Conservation (phyloP, 2,888 invertebrate genomes). For the Cremastobaeus sp. region DNA sequence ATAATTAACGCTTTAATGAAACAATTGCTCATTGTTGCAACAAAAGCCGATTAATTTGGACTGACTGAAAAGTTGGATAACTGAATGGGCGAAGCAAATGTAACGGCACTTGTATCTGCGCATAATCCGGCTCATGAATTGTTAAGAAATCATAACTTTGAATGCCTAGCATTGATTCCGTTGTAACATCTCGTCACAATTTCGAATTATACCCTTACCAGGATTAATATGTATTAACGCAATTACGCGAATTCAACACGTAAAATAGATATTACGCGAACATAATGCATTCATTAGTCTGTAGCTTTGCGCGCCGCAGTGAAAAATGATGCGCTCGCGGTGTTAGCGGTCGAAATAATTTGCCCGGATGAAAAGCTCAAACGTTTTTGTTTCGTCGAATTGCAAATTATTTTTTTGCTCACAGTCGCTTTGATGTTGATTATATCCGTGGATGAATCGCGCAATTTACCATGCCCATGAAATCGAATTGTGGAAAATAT, state of each 20-base stretch:
- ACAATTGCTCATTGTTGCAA: slow-evolving; percentile 49
- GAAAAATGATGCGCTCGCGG: slow-evolving; percentile 12
- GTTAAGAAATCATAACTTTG: slow-evolving; percentile 54
- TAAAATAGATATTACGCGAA: slow-evolving; percentile 32
- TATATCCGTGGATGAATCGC: slow-evolving; percentile 1
- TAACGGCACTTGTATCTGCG: slow-evolving; percentile 41
- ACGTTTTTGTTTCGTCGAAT: not conserved
- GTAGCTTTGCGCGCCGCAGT: not conserved
- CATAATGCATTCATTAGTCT: slow-evolving; percentile 33
- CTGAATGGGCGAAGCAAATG: slow-evolving; percentile 39
- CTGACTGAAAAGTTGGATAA: slow-evolving; percentile 39
- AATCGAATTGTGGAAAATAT: slow-evolving; percentile 7
- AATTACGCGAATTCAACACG: slow-evolving; percentile 22
- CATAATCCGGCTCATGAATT: slow-evolving; percentile 34
- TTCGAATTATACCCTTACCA: slow-evolving; percentile 40
- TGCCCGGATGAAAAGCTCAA: not conserved
- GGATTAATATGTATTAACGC: slow-evolving; percentile 43
- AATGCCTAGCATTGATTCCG: slow-evolving; percentile 32
- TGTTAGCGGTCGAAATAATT: slow-evolving; percentile 25
- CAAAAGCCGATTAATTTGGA: slow-evolving; percentile 49
- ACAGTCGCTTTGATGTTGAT: slow-evolving; percentile 26
- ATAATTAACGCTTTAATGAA: slow-evolving; percentile 53
- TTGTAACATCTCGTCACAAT: slow-evolving; percentile 38
- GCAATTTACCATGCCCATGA: not conserved
- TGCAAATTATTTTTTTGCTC: slow-evolving; percentile 11